These are phyloP conservation scores for Dendroctonus valens DNA, from an alignment of 1,140 invertebrate species.

Conservation along the genomic window DNA sequence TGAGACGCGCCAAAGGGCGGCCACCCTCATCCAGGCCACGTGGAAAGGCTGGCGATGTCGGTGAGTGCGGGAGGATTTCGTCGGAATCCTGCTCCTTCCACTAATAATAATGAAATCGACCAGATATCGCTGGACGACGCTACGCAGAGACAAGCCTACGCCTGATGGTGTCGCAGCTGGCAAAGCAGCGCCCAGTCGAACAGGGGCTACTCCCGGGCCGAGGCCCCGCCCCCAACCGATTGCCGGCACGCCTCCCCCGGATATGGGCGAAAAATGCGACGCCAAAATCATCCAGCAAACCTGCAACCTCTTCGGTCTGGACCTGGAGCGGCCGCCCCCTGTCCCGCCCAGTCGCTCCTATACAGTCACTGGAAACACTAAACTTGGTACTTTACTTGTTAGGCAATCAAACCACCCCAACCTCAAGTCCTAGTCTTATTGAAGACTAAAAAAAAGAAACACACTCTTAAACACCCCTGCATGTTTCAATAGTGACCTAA, in stretches of 20 bases:
- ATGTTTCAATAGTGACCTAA: too few relatives aligned
- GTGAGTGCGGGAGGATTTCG: background rate
- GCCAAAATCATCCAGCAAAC: conserved; percentile 85
- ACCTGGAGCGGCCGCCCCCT: conserved; percentile 85
- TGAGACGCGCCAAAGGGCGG: conserved; percentile 74
- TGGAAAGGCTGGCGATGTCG: conserved; percentile 76
- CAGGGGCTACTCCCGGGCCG: conserved; percentile 43
- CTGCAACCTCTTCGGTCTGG: conserved; percentile 84
- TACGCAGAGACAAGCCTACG: conserved; percentile 53
- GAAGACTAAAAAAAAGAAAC: too few relatives aligned
- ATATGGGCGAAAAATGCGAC: conserved; percentile 76
- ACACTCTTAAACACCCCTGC: too few relatives aligned
- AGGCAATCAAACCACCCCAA: too few relatives aligned
- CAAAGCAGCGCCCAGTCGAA: conserved; percentile 30
- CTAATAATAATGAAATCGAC: background rate
- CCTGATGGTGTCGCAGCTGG: background rate
- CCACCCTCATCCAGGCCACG: conserved; percentile 72
- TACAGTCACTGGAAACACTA: conserved; percentile 88
- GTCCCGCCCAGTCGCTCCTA: conserved; percentile 86
- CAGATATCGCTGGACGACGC: conserved; percentile 66
- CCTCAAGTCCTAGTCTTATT: too few relatives aligned
- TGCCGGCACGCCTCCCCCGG: conserved; percentile 76
- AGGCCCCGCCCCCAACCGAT: conserved; percentile 84
- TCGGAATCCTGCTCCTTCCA: background rate
- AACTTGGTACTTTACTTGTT: conserved; percentile 55